A percentile compares a stretch with the other conserved stretches of the same genome.
Conservation (phyloP, 2,888 invertebrate genomes). For the Prosopocoilus inquinatus region DNA sequence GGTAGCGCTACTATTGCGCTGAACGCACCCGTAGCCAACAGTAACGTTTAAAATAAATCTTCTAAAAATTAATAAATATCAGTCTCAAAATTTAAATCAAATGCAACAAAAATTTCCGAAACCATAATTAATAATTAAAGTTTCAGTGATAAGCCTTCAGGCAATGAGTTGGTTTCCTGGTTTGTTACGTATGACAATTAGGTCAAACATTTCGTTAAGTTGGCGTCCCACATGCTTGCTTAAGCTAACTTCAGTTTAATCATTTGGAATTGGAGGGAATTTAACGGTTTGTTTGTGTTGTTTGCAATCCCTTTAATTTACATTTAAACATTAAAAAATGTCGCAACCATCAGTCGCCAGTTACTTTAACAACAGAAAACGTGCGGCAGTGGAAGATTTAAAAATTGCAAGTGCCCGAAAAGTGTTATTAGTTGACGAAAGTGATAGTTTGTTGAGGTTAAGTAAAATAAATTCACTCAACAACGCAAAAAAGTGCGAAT, state of each 20-base stretch:
- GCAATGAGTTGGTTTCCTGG: too few relatives aligned
- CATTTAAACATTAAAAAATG: slow-evolving; percentile 53
- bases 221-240: not conserved
- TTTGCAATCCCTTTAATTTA: slow-evolving; percentile 32
- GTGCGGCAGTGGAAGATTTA: slow-evolving; percentile 68
- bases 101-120: too few relatives aligned
- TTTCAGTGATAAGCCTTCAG: too few relatives aligned
- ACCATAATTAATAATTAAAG: too few relatives aligned
- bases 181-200: too few relatives aligned
- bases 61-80: too few relatives aligned
- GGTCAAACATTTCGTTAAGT: not conserved
- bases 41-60: too few relatives aligned
- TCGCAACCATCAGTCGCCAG: slow-evolving; percentile 74
- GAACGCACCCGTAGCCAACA: too few relatives aligned
- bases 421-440: slow-evolving; percentile 47
- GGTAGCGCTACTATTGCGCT: too few relatives aligned
- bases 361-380: slow-evolving; percentile 75
- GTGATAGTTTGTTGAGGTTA: slow-evolving; percentile 11
- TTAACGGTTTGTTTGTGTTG: slow-evolving; percentile 30
- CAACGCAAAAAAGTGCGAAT: too few relatives aligned
- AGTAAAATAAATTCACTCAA: too few relatives aligned
- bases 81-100: too few relatives aligned
- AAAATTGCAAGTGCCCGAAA: slow-evolving; percentile 53
- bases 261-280: slow-evolving; percentile 38
- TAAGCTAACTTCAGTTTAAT: slow-evolving; percentile 11